Conservation (phyloP, 2,888 invertebrate species). For the Parelbella ahira region DNA sequence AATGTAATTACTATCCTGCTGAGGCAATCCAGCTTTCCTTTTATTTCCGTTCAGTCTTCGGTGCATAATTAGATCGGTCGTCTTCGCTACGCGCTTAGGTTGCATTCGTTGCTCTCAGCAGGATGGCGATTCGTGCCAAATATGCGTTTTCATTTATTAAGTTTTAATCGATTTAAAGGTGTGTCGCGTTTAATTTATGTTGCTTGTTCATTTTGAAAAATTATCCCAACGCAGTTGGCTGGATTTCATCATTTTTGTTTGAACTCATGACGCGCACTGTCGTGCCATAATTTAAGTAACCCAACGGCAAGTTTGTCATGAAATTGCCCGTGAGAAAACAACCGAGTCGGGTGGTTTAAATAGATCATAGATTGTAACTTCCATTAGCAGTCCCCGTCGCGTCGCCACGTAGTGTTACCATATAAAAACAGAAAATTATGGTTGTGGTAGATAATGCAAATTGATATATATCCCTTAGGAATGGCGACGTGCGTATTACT, state of each 20-base stretch:
- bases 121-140: constrained; percentile 64
- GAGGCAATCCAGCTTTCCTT: constrained; percentile 25
- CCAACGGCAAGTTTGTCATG: constrained; percentile 33
- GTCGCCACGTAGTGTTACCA: constrained; percentile 65
- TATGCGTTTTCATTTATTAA: constrained; percentile 27
- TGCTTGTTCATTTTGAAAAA: constrained; percentile 53
- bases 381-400: constrained; percentile 45
- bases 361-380: constrained; percentile 40
- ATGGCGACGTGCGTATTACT: constrained; percentile 50
- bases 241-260: constrained; percentile 50
- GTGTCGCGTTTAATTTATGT: constrained; percentile 52
- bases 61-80: constrained; percentile 26
- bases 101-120: constrained; percentile 44
- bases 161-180: constrained; percentile 38
- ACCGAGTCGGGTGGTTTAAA: constrained; percentile 46
- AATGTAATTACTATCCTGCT: constrained; percentile 29
- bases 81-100: constrained; percentile 32
- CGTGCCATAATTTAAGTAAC: constrained; percentile 42
- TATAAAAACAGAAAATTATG: constrained; percentile 67
- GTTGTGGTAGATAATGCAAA: constrained; percentile 79
- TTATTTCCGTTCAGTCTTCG: constrained; percentile 28
- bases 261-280: constrained; percentile 46
- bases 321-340: constrained; percentile 39
- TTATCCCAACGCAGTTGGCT: constrained; percentile 75
- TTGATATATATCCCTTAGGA: constrained; percentile 65